Conservation (phyloP, 2,888 invertebrate genomes). For the Anaspis maculata region DNA sequence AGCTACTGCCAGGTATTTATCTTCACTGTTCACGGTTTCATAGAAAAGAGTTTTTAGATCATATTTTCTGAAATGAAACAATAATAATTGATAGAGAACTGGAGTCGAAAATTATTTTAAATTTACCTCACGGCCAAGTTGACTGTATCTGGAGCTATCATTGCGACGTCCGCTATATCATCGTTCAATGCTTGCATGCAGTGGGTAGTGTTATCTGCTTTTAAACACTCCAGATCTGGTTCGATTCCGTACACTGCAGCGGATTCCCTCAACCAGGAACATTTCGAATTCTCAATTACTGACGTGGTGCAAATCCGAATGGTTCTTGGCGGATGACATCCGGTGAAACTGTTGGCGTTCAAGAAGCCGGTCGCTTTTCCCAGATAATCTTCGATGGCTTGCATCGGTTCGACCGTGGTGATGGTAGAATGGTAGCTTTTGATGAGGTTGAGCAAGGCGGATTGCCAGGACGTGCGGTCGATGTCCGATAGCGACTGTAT, state of each 20-base stretch:
- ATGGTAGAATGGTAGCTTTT: slow-evolving; percentile 50
- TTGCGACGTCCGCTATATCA: slow-evolving; percentile 62
- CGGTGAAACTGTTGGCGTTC: slow-evolving; percentile 59
- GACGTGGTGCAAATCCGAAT: slow-evolving; percentile 58
- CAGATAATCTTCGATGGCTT: slow-evolving; percentile 59
- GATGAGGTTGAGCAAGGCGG: slow-evolving; percentile 52
- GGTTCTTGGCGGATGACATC: slow-evolving; percentile 59
- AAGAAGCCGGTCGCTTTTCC: slow-evolving; percentile 53
- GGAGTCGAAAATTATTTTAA: slow-evolving; percentile 1
- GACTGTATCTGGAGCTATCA: slow-evolving; percentile 64
- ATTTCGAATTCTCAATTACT: slow-evolving; percentile 64
- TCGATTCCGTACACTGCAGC: slow-evolving; percentile 65
- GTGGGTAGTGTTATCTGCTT: slow-evolving; percentile 49
- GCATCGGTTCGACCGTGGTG: slow-evolving; percentile 49
- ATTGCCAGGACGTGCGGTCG: slow-evolving; percentile 44
- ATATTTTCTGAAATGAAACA: slow-evolving; percentile 42
- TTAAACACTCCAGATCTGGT: slow-evolving; percentile 71
- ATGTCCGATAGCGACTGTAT: slow-evolving; percentile 42
- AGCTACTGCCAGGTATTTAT: slow-evolving; percentile 58
- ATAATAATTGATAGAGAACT: slow-evolving; percentile 5
- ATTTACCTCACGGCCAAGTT: slow-evolving; percentile 57
- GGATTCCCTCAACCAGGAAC: slow-evolving; percentile 68
- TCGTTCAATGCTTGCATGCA: slow-evolving; percentile 61
- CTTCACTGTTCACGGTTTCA: slow-evolving; percentile 51
- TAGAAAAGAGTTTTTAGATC: slow-evolving; percentile 52